phyloP scores from a whole-genome alignment of 2,113 vertebrate species.

The Crypturellus undulatus region DNA sequence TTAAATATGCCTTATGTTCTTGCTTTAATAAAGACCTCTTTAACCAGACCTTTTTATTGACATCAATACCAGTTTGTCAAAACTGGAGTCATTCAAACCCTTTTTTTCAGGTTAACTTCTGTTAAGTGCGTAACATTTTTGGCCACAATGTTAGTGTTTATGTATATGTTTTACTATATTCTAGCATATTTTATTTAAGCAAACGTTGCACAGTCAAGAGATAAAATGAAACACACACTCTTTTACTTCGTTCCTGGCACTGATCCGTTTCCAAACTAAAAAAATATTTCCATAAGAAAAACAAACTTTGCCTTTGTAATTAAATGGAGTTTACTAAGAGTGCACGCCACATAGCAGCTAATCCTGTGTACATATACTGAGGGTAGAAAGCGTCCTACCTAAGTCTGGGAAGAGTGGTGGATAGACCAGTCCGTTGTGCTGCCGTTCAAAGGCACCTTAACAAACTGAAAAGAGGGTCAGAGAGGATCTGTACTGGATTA shows the following conservation, averaged over 20 bases:
- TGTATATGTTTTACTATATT: slow-evolving; percentile 26
- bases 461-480: neutral
- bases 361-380: neutral
- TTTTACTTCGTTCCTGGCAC: slow-evolving; percentile 64
- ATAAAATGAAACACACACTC: slow-evolving; percentile 48
- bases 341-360: neutral
- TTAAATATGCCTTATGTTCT: slow-evolving; percentile 21
- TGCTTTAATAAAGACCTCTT: slow-evolving; percentile 42
- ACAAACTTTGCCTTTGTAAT: slow-evolving; percentile 20
- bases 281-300: slow-evolving; percentile 26
- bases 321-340: slow-evolving; percentile 31
- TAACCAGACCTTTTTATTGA: slow-evolving; percentile 45
- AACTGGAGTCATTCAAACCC: neutral
- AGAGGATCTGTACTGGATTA: too few relatives aligned
- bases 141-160: slow-evolving; percentile 13
- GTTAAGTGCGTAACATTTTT: neutral
- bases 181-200: slow-evolving; percentile 40
- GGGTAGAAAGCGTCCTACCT: neutral
- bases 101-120: neutral
- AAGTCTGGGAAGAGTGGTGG: neutral
- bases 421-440: neutral
- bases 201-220: slow-evolving; percentile 41
- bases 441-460: neutral
- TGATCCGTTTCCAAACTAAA: slow-evolving; percentile 33
- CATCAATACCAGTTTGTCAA: slow-evolving; percentile 7